A percentile compares a stretch with the other conserved stretches of the same genome.
These are phyloP conservation scores for Rotaria macrura DNA, from an alignment of 2,888 invertebrate genomes.

Conservation along the genomic window DNA sequence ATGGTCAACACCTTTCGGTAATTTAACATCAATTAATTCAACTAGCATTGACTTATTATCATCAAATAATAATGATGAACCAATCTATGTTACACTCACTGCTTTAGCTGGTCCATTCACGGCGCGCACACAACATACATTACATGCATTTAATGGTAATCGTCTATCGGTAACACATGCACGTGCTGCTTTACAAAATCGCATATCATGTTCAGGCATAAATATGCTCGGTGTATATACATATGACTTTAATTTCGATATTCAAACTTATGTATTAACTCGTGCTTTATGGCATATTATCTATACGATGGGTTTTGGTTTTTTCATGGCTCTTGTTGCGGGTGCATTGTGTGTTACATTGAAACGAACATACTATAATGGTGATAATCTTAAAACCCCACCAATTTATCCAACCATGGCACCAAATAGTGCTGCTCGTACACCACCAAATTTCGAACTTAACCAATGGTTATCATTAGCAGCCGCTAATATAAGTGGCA, in stretches of 20 bases:
- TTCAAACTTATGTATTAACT: neutral
- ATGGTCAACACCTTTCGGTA: neutral
- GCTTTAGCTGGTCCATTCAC: conserved; percentile 13
- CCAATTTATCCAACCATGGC: conserved; percentile 8
- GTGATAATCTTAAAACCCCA: neutral
- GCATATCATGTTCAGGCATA: neutral
- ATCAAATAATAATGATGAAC: neutral
- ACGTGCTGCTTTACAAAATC: neutral
- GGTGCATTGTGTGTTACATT: conserved; percentile 12
- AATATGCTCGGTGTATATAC: neutral
- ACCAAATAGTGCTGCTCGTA: conserved; percentile 7
- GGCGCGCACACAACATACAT: neutral
- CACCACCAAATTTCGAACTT: conserved; percentile 5
- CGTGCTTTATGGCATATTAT: neutral
- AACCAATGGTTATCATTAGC: conserved; percentile 15
- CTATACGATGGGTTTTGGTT: neutral
- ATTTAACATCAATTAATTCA: conserved; percentile 5
- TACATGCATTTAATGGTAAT: neutral
- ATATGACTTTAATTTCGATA: conserved; percentile 2
- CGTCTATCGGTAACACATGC: neutral
- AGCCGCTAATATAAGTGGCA: neutral
- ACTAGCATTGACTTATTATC: neutral
- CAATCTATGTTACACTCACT: neutral
- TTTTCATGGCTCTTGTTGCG: neutral
- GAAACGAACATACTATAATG: neutral